Evolutionary conservation across 2,113 vertebrate genomes (phyloP), one percentile per base, ranked within the genome.

Genomic region (Ramphastos sulfuratus): DNA sequence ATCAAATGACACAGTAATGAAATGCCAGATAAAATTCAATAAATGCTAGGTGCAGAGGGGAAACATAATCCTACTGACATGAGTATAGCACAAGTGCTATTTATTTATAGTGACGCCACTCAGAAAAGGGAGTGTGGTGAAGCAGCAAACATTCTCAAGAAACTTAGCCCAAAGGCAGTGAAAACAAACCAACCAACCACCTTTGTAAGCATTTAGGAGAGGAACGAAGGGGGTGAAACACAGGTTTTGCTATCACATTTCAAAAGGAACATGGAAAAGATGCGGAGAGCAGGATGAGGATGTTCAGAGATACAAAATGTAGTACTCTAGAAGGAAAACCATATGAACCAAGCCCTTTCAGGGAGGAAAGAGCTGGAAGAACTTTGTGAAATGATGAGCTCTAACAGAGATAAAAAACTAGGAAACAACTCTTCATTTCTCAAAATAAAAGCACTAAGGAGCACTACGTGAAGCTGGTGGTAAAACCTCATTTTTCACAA

Each of bases 371-470:
- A 58, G 33, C 19, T 80, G 44, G 39, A 63, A 73, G 21, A 84
- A 75, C 3, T 81, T 84, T 35, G 30, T 42, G 58, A 82, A 84
- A 87, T 89, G 72, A 84, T 46, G 35, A 92, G 35, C 14, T n/a
- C 3, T 72, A 72, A 69, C 9, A 15, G 10, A 12, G 14, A 58
- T 16, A 35, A 31, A 52, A 61, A 91, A 91, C 27, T 3, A 5
- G 25, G 15, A 39, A 84, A 33, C 3, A 75, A 48, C 0, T 2
- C 30, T 85, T 6, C 2, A 27, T 72, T 94, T 91, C 77, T 84
- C 77, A 61, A 76, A 74, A 84, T 46, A 92, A 90, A 69, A 87
- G 20, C 71, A n/a, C 74, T 4, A 10, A 55, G 50, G 59, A 91
- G 20, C n/a, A 69, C 39, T 70, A 87, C 87, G 55, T 76, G 90